These are phyloP conservation scores for Phasia obesa DNA, from an alignment of 2,888 invertebrate genomes.

Conservation along the genomic window DNA sequence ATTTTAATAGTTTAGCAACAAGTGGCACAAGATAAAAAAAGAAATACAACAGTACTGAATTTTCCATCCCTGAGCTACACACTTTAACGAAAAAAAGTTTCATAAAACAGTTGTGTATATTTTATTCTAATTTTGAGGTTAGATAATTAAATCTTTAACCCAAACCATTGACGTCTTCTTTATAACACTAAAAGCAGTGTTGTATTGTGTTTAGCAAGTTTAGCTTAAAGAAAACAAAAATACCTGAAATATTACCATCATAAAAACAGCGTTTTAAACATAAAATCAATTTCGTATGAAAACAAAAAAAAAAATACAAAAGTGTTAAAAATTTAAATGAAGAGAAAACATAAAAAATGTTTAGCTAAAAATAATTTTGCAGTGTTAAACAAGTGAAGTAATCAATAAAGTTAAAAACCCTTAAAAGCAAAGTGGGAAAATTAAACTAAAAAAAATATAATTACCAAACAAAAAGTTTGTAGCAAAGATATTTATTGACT, in stretches of 20 bases:
- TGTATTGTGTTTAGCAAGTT: constrained; percentile 35
- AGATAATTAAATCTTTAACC: background rate
- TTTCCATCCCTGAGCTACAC: background rate
- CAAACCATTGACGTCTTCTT: constrained; percentile 6
- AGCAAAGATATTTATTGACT: background rate
- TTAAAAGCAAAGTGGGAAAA: too few relatives aligned
- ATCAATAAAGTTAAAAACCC: background rate
- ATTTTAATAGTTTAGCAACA: too few relatives aligned
- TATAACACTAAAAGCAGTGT: constrained; percentile 30
- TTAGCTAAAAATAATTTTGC: background rate
- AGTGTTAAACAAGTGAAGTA: constrained; percentile 1
- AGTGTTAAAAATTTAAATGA: too few relatives aligned
- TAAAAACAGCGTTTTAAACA: constrained; percentile 4
- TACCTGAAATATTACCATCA: constrained; percentile 2
- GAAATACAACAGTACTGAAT: too few relatives aligned
- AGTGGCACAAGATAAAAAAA: too few relatives aligned
- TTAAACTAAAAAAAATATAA: background rate
- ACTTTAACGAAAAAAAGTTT: background rate
- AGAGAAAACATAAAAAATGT: background rate
- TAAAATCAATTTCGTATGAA: background rate
- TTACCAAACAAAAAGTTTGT: background rate
- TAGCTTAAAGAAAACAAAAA: constrained; percentile 40
- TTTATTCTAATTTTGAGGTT: constrained; percentile 15
- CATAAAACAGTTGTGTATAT: background rate
- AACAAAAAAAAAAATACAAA: background rate